A percentile compares a stretch with the other conserved stretches of the same genome.
phyloP scores from a whole-genome alignment of 2,797 vertebrate genomes.

The Streptopelia turtur region DNA sequence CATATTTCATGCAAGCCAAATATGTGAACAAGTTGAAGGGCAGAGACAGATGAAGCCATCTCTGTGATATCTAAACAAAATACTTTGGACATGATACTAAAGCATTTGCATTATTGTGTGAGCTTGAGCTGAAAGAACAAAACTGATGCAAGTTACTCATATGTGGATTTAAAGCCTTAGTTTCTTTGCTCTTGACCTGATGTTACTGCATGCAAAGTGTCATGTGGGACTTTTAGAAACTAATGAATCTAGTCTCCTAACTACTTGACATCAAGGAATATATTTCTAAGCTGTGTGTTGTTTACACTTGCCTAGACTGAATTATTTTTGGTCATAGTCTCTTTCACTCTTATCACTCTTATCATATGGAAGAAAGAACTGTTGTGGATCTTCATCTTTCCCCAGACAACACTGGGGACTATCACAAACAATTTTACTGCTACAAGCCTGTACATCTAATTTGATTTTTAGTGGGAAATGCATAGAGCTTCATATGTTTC shows the following conservation, averaged over 20 bases:
- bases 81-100: constrained; percentile 1
- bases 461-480: no score
- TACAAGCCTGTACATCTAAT: not conserved
- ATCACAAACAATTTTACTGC: not conserved
- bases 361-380: not conserved
- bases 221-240: not conserved
- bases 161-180: not conserved
- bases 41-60: constrained; percentile 53
- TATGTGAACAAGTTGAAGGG: constrained; percentile 34
- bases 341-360: not conserved
- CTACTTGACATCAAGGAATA: not conserved
- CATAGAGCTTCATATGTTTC: no score
- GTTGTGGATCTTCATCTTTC: not conserved
- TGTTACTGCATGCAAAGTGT: not conserved
- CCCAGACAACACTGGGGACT: not conserved
- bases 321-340: not conserved
- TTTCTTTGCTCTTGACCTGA: not conserved
- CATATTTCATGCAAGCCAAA: constrained; percentile 10
- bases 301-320: not conserved
- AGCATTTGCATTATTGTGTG: not conserved
- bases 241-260: not conserved
- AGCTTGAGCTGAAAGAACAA: constrained; percentile 17
- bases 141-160: not conserved
- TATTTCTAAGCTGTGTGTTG: not conserved
- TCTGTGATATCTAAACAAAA: constrained; percentile 33